Evolutionary conservation across 2,113 vertebrate genomes (phyloP), one percentile per base, ranked within the genome.

Genomic region (Sterna hirundo): DNA sequence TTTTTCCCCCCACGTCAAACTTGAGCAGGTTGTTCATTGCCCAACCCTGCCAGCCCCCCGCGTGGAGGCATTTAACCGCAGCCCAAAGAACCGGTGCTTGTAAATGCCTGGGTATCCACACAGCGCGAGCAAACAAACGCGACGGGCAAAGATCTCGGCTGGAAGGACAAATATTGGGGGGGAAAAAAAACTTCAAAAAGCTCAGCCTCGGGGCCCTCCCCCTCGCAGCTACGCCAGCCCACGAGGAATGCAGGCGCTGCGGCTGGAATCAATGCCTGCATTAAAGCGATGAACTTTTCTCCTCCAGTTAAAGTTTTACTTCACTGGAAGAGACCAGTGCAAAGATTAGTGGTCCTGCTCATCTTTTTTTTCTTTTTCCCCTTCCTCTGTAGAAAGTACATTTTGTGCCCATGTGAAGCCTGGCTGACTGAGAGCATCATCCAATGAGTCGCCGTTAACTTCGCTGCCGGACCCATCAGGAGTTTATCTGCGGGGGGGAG

Each of bases 301-400:
- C 92, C 64, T 88, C 55, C 91, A 52, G 93, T 98, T 97, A 96
- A 96, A 97, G 88, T 96, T 98, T 97, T 96, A 97, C 95, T 70
- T 87, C 10, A 13, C 80, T 57, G 72, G 68, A 83, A 16, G 19
- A 75, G 64, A 72, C 30, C 87, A 78, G 94, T 92, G 92, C 96
- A 95, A 97, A 94, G 93, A 97, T 96, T 83, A 95, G 93, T 76
- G 65, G 88, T 94, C 52, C 88, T 93, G 6, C 61, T 91, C 81
- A 47, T 75, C 57, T 36, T 8, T 16, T n/a, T 18, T 17, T 30
- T 58, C 74, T 60, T 74, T 72, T 54, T 68, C 29, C 47, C 76
- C 66, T 90, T 88, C 40, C 71, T 84, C 80, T 68, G 82, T 64
- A 77, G 87, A 92, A 85, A 93, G 95, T 76, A 86, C 84, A 88